phyloP scores from a whole-genome alignment of 2,797 vertebrate species.

The Capromys pilorides region DNA sequence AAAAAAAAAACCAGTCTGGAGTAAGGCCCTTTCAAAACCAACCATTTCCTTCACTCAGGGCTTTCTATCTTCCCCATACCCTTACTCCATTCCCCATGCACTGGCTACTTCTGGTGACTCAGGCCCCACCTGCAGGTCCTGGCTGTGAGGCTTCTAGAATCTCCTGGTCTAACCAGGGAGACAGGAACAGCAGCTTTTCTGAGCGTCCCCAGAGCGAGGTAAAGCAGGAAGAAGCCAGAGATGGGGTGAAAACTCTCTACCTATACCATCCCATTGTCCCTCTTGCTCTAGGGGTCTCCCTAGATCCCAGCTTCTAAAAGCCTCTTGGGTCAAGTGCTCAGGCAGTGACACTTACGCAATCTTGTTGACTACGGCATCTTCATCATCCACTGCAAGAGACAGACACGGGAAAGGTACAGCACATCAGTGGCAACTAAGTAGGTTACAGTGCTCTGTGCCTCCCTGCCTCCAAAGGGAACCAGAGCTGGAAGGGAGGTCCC shows the following conservation, averaged over 20 bases:
- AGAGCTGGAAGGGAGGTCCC: not conserved
- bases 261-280: not conserved
- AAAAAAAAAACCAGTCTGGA: not conserved
- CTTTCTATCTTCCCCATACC: slow-evolving; percentile 6
- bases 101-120: slow-evolving; percentile 62
- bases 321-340: not conserved
- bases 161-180: slow-evolving; percentile 64
- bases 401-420: not conserved
- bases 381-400: slow-evolving; percentile 89
- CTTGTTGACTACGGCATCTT: slow-evolving; percentile 98
- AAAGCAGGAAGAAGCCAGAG: slow-evolving; percentile 59
- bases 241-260: not conserved
- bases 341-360: slow-evolving; percentile 93
- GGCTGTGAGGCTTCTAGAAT: slow-evolving; percentile 36
- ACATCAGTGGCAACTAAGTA: not conserved
- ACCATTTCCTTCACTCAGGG: not conserved
- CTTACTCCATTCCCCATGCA: not conserved
- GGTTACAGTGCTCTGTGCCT: not conserved
- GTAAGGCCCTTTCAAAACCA: not conserved
- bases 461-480: not conserved
- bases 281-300: not conserved
- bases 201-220: not conserved
- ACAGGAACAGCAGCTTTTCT: slow-evolving; percentile 75
- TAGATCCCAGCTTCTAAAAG: slow-evolving; percentile 12
- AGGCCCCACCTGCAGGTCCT: slow-evolving; percentile 38